Evolutionary conservation across 2,797 vertebrate genomes (phyloP).

Genomic region (Atherinosoma microstoma): DNA sequence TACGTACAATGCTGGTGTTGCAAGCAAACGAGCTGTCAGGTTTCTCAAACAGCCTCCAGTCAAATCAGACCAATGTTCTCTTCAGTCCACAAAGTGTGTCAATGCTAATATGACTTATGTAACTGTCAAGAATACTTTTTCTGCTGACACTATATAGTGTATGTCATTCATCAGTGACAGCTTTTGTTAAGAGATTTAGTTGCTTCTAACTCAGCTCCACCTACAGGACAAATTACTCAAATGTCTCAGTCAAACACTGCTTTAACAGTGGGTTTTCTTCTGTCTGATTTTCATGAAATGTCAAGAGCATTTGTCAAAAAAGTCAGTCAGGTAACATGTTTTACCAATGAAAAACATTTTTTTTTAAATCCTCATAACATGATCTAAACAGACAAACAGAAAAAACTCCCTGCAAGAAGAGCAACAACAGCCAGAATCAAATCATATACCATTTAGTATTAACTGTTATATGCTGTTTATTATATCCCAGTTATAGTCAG

Average conservation of each 20-base stretch:
- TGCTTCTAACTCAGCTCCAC: constrained; percentile 5
- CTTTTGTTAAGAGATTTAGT: not conserved
- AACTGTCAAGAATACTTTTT: constrained; percentile 11
- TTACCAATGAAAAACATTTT: not conserved
- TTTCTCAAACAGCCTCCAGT: constrained; percentile 37
- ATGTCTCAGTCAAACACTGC: not conserved
- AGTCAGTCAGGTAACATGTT: not conserved
- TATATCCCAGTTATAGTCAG: no score
- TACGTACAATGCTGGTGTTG: constrained; percentile 36
- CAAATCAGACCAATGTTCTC: constrained; percentile 37
- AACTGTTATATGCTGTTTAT: no score
- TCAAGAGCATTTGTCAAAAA: not conserved
- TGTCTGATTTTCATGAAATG: not conserved
- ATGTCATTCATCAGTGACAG: constrained; percentile 8
- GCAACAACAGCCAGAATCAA: no score
- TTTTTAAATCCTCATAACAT: no score
- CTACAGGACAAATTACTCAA: constrained; percentile 1
- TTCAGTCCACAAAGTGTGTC: constrained; percentile 34
- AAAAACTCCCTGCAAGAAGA: no score
- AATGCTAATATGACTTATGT: constrained; percentile 26
- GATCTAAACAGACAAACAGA: no score
- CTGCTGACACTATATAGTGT: constrained; percentile 11
- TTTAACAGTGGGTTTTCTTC: not conserved
- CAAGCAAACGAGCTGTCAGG: constrained; percentile 21
- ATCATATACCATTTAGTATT: no score